A percentile compares a stretch with the other conserved stretches of the same genome.
Conservation (phyloP, 2,113 vertebrate genomes). For the Pseudonaja textilis region DNA sequence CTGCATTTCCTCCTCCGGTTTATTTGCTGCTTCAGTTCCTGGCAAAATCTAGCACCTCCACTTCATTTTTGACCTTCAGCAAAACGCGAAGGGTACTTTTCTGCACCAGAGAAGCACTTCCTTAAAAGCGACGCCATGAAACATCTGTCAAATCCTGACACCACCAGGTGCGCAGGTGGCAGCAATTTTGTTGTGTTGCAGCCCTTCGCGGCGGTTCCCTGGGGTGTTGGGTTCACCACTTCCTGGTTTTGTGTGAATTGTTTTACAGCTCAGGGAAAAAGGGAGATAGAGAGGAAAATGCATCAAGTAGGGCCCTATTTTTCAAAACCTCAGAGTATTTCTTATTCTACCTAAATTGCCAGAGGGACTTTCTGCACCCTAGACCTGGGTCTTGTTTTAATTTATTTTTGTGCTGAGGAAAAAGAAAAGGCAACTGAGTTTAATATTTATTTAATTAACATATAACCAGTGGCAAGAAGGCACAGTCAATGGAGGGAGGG, state of each 20-base stretch:
- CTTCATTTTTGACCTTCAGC: constrained; percentile 19
- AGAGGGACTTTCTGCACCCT: not conserved
- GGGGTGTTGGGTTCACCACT: not conserved
- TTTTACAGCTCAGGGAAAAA: not conserved
- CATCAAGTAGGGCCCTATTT: no score
- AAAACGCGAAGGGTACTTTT: not conserved
- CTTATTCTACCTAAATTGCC: not conserved
- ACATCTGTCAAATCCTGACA: not conserved
- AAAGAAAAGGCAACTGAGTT: not conserved
- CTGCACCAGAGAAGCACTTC: not conserved
- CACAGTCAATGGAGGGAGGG: not conserved
- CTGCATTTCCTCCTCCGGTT: no score
- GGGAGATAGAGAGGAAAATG: not conserved
- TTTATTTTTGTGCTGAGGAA: not conserved
- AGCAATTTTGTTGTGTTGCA: not conserved
- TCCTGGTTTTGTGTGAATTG: not conserved
- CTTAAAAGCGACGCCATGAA: constrained; percentile 2
- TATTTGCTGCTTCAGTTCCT: not conserved
- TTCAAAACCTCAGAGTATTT: not conserved
- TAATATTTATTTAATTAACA: not conserved
- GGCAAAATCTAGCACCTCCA: not conserved
- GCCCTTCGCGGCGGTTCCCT: not conserved
- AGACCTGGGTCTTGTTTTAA: not conserved
- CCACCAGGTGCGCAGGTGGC: constrained; percentile 27
- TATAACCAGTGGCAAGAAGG: not conserved